These are phyloP conservation scores for Macropodus opercularis DNA, from an alignment of 2,797 vertebrate genomes.

Conservation along the genomic window DNA sequence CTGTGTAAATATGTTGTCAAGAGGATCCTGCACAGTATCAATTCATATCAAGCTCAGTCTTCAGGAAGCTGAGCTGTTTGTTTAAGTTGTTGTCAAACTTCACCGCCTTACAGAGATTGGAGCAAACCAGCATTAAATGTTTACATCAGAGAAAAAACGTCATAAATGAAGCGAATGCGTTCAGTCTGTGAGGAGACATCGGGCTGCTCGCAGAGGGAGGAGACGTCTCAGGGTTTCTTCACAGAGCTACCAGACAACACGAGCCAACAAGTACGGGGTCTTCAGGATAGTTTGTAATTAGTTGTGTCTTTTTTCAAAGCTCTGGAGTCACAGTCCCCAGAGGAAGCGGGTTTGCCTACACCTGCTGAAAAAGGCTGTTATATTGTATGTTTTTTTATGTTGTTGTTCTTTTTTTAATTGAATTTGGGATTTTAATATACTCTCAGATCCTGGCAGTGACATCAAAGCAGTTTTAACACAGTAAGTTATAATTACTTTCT, in stretches of 20 bases:
- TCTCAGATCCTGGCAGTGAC: conserved; percentile 1
- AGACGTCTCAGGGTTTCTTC: conserved; percentile 49
- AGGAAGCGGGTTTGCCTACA: conserved; percentile 25
- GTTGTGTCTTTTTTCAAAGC: conserved; percentile 60
- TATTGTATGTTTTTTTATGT: too few species aligned
- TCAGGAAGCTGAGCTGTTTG: background rate
- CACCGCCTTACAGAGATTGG: background rate
- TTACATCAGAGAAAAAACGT: background rate
- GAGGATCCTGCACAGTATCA: background rate
- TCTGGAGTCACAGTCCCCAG: conserved; percentile 30
- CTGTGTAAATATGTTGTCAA: background rate
- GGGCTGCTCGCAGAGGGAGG: conserved; percentile 57
- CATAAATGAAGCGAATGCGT: background rate
- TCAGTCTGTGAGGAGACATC: conserved; percentile 1
- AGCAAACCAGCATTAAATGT: background rate
- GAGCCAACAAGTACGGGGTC: conserved; percentile 47
- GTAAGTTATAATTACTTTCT: conserved; percentile 45
- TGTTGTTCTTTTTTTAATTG: too few species aligned
- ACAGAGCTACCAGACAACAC: conserved; percentile 31
- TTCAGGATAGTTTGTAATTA: conserved; percentile 77
- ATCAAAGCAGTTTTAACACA: conserved; percentile 10
- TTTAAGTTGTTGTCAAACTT: background rate
- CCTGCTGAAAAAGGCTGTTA: conserved; percentile 11
- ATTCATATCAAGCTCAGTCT: background rate
- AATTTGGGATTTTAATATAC: too few species aligned